Base-by-base conservation (phyloP, 2,888 invertebrate species). In the Papilio protenor region DNA sequence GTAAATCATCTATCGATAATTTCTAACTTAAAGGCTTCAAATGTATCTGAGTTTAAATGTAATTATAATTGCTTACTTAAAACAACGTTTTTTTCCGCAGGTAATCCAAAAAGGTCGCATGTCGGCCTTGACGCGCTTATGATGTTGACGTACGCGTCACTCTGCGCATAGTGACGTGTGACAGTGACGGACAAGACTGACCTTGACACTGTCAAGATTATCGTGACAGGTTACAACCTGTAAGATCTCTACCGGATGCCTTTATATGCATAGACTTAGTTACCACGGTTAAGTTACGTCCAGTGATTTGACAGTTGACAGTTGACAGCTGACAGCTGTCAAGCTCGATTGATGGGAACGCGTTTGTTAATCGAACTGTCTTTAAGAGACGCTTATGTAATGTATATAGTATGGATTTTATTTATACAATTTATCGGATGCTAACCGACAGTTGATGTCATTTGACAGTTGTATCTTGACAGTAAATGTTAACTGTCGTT, bases 111-210 rank as follows among this genome's bases (percentile, higher is more conserved):
- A 73, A 45, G 72, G 72, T 77, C 64, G 64, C 55, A 23, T n/a
- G 45, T 2, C 64, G 73, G 72, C 77, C 40, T 47, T 64, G 23
- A 16, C 76, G 64, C 49, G 59, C 55, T 77, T 66, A 77, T 77
- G 77, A 76, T 76, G 71, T 27, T 72, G 76, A 73, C 73, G 55
- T 55, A 21, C 18, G 73, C 64, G 77, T 66, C 40, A 33, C 21
- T 23, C 21, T 55, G 52, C 45, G 66, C 40, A 11, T 14, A 33
- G 73, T 73, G 59, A 61, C 21, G 71, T 64, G 73, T 75, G 75
- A 69, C 59, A 61, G 72, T 73, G 73, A 40, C 76, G 18, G 72
- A 10, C 27, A 16, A 1, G 27, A 18, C 12, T 47, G 1, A 21
- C 71, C 27, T 72, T 61, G 61, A 61, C 61, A 61, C 27, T 23